Base-by-base conservation (phyloP, 2,888 invertebrate species). In the Erebia palarica region DNA sequence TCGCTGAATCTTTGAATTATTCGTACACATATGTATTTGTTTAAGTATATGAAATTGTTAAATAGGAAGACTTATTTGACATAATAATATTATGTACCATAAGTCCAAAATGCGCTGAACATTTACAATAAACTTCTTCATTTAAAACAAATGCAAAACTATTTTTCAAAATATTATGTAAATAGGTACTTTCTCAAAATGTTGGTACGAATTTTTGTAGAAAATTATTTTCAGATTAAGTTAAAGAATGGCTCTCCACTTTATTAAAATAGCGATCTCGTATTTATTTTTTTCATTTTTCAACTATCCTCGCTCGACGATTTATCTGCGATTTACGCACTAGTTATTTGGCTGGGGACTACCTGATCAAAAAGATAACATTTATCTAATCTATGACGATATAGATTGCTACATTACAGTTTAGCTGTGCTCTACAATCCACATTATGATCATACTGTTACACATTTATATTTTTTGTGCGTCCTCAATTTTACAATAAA, bases 301-400 rank as follows among this genome's bases (percentile, higher is more conserved):
- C 10, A 10, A 14, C 10, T 53, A 16, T 53, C 16, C 53, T 16
- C 9, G n/a, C n/a, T n/a, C n/a, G n/a, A n/a, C n/a, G n/a, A n/a
- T 44, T 11, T 61, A 42, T 61, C 18, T 61, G 16, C 13, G 61
- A 61, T 61, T 61, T 61, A 66, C 36, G 16, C 36, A 49, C 47
- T 27, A 14, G 49, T 49, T 59, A 47, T 59, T 59, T 44, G 67
- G 18, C 49, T 82, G 81, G 83, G 82, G 80, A 85, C 82, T 83
- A 86, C 85, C 86, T 84, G 81, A 78, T 76, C 74, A 71, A 78
- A 84, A 85, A 86, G 89, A 90, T 90, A 87, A 80, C 70, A 55
- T 79, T 47, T 63, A 78, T 79, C 75, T 71, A 84, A 85, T 86
- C 85, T 21, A 60, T 75, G 74, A 76, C 73, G 69, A 70, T 66